Evolutionary conservation across 2,888 invertebrate genomes (phyloP).

Genomic region (Drosophila maculinotata): DNA sequence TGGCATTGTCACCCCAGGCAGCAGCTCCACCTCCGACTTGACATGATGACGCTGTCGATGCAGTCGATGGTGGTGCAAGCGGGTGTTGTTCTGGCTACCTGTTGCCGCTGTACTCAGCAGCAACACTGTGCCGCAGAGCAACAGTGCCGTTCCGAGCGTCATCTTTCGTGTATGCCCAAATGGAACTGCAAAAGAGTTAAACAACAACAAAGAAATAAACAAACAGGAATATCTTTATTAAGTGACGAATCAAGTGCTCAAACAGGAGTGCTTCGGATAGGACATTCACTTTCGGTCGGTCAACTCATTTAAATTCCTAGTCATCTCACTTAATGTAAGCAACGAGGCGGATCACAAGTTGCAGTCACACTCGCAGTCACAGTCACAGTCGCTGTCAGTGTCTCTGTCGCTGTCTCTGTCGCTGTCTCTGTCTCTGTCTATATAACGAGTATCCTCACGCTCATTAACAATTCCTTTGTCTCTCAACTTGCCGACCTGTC

Average conservation of each 20-base stretch:
- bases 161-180: slow-evolving; percentile 14
- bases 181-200: slow-evolving; percentile 46
- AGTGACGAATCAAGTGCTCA: slow-evolving; percentile 47
- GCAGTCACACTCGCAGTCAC: background rate
- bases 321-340: slow-evolving; percentile 70
- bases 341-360: slow-evolving; percentile 69
- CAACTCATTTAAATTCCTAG: slow-evolving; percentile 70
- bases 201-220: background rate
- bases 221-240: slow-evolving; percentile 60
- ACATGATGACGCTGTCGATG: slow-evolving; percentile 65
- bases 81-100: slow-evolving; percentile 48
- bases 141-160: slow-evolving; percentile 33
- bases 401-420: background rate
- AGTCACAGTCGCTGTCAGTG: background rate
- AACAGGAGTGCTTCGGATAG: background rate
- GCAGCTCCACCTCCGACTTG: slow-evolving; percentile 73
- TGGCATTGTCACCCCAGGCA: slow-evolving; percentile 60
- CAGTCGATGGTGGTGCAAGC: slow-evolving; percentile 49
- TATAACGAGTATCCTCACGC: slow-evolving; percentile 36
- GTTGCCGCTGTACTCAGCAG: slow-evolving; percentile 41
- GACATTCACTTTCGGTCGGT: slow-evolving; percentile 28
- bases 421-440: slow-evolving; percentile 8
- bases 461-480: slow-evolving; percentile 78
- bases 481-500: slow-evolving; percentile 59
- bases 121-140: slow-evolving; percentile 51